phyloP scores from a whole-genome alignment of 2,888 invertebrate genomes.

The Athalia circularis region DNA sequence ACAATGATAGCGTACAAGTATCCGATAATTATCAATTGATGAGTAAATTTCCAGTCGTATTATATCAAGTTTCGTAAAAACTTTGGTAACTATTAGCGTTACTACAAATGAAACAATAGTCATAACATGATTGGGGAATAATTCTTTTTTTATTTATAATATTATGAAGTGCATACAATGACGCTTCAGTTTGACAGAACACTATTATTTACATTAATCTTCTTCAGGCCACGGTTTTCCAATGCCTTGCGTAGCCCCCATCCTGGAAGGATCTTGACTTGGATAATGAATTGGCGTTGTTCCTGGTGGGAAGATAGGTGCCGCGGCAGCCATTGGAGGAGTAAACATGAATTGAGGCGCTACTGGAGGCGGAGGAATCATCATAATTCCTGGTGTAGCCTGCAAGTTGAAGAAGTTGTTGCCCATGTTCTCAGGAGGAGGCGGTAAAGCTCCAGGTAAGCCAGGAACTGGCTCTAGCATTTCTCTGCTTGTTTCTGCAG shows the following conservation, averaged over 20 bases:
- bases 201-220: constrained; percentile 49
- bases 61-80: background rate
- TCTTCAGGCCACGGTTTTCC: constrained; percentile 73
- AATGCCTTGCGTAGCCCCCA: constrained; percentile 81
- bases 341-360: constrained; percentile 73
- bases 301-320: constrained; percentile 75
- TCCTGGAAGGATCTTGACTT: constrained; percentile 95
- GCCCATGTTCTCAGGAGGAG: constrained; percentile 79
- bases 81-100: background rate
- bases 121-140: background rate
- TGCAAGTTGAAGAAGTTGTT: constrained; percentile 84
- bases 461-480: constrained; percentile 86
- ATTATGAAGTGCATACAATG: background rate
- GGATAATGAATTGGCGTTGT: constrained; percentile 90
- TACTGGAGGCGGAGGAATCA: constrained; percentile 74
- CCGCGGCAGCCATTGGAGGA: constrained; percentile 73
- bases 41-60: background rate
- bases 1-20: constrained; percentile 9
- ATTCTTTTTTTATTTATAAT: background rate
- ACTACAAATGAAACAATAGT: background rate
- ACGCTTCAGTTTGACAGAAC: too few species aligned
- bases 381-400: constrained; percentile 68
- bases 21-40: background rate
- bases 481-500: constrained; percentile 76
- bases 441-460: constrained; percentile 82